Conservation (phyloP, 2,113 vertebrate genomes). For the Hepsetus odoe region DNA sequence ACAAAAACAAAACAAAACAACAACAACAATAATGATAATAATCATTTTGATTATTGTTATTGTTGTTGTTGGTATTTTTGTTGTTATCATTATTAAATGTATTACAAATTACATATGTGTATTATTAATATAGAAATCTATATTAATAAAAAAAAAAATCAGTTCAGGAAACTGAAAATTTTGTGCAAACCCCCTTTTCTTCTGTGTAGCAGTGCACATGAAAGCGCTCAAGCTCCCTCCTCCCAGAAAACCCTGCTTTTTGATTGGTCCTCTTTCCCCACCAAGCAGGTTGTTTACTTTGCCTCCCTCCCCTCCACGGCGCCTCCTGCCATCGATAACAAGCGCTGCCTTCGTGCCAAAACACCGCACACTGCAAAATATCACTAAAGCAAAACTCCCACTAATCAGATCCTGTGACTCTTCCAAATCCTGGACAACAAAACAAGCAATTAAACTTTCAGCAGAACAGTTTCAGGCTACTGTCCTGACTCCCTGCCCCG, state of each 20-base stretch:
- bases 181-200: no score
- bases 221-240: neutral
- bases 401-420: neutral
- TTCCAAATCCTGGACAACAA: neutral
- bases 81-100: no score
- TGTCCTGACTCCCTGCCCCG: neutral
- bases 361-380: neutral
- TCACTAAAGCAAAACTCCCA: neutral
- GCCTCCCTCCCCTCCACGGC: neutral
- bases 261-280: slow-evolving; percentile 16
- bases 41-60: no score
- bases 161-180: no score
- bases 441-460: neutral
- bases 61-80: no score
- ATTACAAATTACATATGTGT: no score
- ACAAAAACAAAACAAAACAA: no score
- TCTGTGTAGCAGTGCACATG: slow-evolving; percentile 52
- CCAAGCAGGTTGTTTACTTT: slow-evolving; percentile 21
- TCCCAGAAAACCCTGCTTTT: neutral
- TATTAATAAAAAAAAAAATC: no score
- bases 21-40: no score
- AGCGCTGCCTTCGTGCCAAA: slow-evolving; percentile 17
- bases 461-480: neutral
- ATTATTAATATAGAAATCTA: no score
- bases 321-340: neutral